Conservation (phyloP, 1,140 invertebrate genomes). For the Hyles vespertilio region DNA sequence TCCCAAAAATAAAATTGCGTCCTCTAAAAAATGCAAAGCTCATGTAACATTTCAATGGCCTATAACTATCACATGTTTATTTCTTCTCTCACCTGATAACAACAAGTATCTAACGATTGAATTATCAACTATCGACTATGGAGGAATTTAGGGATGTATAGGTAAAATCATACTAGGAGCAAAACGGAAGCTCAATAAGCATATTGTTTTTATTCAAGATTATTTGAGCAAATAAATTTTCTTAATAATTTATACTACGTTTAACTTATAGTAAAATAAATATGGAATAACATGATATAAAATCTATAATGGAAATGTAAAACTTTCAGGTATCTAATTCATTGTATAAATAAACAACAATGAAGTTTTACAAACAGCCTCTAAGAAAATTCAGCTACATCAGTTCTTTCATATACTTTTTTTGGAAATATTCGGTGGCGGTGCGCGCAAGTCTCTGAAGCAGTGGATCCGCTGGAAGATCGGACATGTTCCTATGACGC, state of each 20-base stretch:
- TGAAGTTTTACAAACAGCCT: constrained; percentile 45
- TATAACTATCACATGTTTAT: no score
- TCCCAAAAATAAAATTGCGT: no score
- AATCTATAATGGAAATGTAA: constrained; percentile 71
- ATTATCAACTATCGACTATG: no score
- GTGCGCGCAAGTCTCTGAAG: constrained; percentile 49
- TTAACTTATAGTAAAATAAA: constrained; percentile 63
- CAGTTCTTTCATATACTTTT: constrained; percentile 53
- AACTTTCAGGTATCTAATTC: constrained; percentile 63
- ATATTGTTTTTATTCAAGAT: constrained; percentile 46
- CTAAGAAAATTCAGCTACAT: constrained; percentile 20
- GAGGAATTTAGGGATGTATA: neutral
- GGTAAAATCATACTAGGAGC: neutral
- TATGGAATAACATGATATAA: constrained; percentile 73
- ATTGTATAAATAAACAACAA: constrained; percentile 36
- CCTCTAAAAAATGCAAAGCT: no score
- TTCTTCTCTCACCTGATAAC: no score
- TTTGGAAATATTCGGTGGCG: constrained; percentile 50
- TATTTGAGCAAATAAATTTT: constrained; percentile 69
- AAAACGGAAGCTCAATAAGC: constrained; percentile 15
- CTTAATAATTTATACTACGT: constrained; percentile 61
- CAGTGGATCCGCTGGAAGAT: constrained; percentile 36
- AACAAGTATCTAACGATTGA: no score
- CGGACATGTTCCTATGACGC: constrained; percentile 39
- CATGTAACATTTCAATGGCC: no score